phyloP scores from a whole-genome alignment of 2,113 vertebrate species.

The Opisthocomus hoazin region DNA sequence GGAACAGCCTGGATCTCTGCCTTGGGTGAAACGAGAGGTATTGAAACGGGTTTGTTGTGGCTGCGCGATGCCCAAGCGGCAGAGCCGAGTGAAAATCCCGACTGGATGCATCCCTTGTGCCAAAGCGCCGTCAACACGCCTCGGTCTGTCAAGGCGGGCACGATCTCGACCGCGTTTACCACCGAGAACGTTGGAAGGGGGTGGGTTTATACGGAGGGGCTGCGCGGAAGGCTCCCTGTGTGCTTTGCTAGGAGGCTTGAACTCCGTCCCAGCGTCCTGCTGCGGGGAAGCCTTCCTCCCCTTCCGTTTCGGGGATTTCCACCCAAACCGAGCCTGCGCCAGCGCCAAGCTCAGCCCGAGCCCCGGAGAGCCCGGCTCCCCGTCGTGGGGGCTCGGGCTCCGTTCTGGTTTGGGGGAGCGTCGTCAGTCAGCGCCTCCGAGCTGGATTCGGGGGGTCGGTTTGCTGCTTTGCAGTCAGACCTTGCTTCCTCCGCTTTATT shows the following conservation, averaged over 20 bases:
- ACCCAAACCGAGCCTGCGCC: not conserved
- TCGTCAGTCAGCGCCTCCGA: not conserved
- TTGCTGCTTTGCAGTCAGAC: constrained; percentile 60
- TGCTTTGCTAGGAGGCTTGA: not conserved
- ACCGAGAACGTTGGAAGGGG: not conserved
- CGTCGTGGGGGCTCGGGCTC: not conserved
- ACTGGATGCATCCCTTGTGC: constrained; percentile 7
- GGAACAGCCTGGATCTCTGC: constrained; percentile 40
- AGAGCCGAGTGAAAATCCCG: not conserved
- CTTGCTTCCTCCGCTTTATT: constrained; percentile 55
- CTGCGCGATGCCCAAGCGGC: constrained; percentile 22
- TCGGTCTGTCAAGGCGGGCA: not conserved
- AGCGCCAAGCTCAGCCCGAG: not conserved
- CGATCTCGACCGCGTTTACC: not conserved
- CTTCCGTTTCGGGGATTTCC: not conserved
- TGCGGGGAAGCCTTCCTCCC: not conserved
- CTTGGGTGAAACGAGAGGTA: constrained; percentile 17
- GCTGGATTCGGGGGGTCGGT: not conserved
- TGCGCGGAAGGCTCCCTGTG: not conserved
- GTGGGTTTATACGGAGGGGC: not conserved
- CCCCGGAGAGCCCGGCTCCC: not conserved
- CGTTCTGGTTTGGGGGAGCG: not conserved
- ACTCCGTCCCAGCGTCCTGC: not conserved
- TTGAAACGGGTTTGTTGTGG: constrained; percentile 26
- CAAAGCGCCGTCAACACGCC: not conserved